These are phyloP conservation scores for Adelphocoris suturalis DNA, from an alignment of 2,888 invertebrate genomes.

Conservation along the genomic window DNA sequence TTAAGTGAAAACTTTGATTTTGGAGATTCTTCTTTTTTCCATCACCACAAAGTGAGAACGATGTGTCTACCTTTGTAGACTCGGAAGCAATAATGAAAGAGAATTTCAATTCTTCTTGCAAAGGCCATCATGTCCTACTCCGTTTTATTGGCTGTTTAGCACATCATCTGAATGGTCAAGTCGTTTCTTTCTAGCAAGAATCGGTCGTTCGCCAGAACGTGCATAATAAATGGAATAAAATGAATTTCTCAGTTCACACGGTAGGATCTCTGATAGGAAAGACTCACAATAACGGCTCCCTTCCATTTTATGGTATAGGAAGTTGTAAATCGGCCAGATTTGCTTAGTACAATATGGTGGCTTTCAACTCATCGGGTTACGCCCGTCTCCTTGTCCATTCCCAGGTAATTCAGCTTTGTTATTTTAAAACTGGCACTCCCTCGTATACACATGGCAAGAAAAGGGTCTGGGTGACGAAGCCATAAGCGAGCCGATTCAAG, in stretches of 20 bases:
- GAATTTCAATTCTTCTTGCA: no score
- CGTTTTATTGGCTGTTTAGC: no score
- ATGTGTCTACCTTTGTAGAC: no score
- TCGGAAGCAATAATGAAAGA: no score
- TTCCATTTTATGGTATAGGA: slow-evolving; percentile 12
- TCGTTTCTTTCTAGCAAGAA: no score
- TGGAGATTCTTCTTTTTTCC: no score
- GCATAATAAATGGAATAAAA: slow-evolving; percentile 6
- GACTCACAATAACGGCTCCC: slow-evolving; percentile 12
- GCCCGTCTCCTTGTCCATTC: slow-evolving; percentile 12
- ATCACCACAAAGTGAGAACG: no score
- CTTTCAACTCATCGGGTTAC: slow-evolving; percentile 14
- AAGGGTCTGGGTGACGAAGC: slow-evolving; percentile 42
- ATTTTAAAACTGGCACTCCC: slow-evolving; percentile 44
- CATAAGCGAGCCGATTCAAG: slow-evolving; percentile 48
- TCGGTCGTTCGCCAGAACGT: background rate
- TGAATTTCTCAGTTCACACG: background rate
- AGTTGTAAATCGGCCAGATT: slow-evolving; percentile 30
- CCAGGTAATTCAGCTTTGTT: slow-evolving; percentile 34
- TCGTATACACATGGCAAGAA: slow-evolving; percentile 49
- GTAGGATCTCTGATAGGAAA: background rate
- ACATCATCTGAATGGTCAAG: no score
- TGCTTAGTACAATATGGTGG: background rate
- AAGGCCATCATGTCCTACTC: no score
- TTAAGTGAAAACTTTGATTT: no score